Evolutionary conservation across 2,888 invertebrate genomes (phyloP).

Genomic region (Stenoptilia bipunctidactyla): DNA sequence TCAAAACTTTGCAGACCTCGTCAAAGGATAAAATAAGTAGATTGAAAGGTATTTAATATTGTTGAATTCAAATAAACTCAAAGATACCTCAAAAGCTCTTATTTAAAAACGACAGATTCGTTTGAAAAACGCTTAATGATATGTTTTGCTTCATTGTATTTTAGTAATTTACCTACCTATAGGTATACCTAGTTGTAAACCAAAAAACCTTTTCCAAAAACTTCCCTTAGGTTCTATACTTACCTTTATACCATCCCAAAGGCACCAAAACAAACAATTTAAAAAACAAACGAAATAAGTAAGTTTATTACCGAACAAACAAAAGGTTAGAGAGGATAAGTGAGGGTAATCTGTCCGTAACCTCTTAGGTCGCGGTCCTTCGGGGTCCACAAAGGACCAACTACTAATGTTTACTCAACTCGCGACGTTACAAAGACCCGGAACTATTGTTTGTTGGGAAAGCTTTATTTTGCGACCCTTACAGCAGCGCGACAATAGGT

Average conservation of each 20-base stretch:
- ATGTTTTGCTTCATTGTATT: no score
- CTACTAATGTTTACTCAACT: slow-evolving; percentile 69
- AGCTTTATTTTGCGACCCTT: slow-evolving; percentile 69
- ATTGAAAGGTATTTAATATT: no score
- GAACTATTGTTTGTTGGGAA: slow-evolving; percentile 71
- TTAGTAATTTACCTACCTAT: no score
- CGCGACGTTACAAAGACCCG: slow-evolving; percentile 65
- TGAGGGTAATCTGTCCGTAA: slow-evolving; percentile 53
- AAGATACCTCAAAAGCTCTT: no score
- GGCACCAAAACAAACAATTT: slow-evolving; percentile 21
- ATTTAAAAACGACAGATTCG: no score
- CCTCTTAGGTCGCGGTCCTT: slow-evolving; percentile 38
- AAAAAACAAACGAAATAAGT: slow-evolving; percentile 32
- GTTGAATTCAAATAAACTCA: no score
- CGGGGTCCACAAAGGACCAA: slow-evolving; percentile 46
- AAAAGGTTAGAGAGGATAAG: slow-evolving; percentile 53
- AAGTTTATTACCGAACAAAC: slow-evolving; percentile 34
- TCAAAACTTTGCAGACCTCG: no score
- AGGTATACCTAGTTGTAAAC: no score
- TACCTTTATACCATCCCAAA: neutral
- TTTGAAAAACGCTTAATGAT: no score
- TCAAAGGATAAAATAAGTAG: no score
- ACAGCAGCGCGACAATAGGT: slow-evolving; percentile 63
- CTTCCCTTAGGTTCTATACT: no score
- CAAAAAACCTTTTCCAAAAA: no score